Evolutionary conservation across 2,113 vertebrate genomes (phyloP).

Genomic region (Chiloscyllium plagiosum): DNA sequence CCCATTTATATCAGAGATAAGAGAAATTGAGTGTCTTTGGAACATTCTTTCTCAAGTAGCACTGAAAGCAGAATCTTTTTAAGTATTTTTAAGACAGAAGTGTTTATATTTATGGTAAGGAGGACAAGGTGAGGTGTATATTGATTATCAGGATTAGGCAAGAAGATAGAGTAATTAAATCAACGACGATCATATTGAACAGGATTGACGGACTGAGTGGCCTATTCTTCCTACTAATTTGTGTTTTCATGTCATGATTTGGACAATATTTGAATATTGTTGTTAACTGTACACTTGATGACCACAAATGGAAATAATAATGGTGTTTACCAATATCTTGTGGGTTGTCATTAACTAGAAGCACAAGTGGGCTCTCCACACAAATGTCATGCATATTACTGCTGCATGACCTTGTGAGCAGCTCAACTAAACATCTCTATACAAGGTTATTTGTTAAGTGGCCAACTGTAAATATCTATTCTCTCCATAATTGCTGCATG

Average conservation of each 20-base stretch:
- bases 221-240: no score
- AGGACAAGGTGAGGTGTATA: no score
- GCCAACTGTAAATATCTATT: not conserved
- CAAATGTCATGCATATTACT: not conserved
- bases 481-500: not conserved
- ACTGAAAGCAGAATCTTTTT: no score
- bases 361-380: not conserved
- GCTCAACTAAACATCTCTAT: not conserved
- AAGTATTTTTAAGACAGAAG: no score
- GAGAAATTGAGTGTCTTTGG: no score
- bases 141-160: no score
- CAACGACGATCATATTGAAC: no score
- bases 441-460: not conserved
- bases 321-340: not conserved
- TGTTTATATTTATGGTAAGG: no score
- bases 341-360: not conserved
- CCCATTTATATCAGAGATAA: no score
- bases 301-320: not conserved
- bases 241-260: not conserved
- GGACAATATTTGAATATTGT: not conserved
- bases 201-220: no score
- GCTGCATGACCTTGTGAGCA: not conserved
- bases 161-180: no score
- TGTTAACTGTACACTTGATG: not conserved
- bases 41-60: no score